Conservation (phyloP, 2,888 invertebrate genomes). For the Saturnia japonica region DNA sequence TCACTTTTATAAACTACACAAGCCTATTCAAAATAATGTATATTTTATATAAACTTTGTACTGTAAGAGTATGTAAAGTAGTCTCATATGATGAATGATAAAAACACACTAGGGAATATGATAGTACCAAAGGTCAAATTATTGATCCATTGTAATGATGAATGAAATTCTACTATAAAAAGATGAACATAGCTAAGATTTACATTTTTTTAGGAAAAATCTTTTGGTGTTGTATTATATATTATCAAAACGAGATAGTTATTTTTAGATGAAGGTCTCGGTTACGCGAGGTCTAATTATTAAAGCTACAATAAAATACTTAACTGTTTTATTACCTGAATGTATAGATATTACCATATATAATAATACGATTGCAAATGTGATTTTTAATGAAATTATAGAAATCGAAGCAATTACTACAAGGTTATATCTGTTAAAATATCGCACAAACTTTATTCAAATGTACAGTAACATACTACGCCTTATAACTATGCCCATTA, state of each 20-base stretch:
- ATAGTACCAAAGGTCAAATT: conserved; percentile 42
- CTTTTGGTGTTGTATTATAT: conserved; percentile 29
- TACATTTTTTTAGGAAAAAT: conserved; percentile 24
- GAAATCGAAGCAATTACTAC: conserved; percentile 34
- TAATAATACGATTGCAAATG: conserved; percentile 21
- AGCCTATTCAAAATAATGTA: background rate
- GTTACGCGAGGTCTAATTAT: conserved; percentile 49
- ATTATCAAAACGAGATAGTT: conserved; percentile 46
- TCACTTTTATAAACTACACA: background rate
- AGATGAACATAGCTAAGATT: background rate
- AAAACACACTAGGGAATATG: background rate
- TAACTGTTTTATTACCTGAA: conserved; percentile 26
- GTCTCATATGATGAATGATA: background rate
- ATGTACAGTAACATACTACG: background rate
- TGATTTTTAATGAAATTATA: conserved; percentile 17
- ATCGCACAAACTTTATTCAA: background rate
- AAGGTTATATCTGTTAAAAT: conserved; percentile 44
- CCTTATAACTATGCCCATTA: background rate
- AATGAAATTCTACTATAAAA: conserved; percentile 16
- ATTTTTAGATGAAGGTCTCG: conserved; percentile 78
- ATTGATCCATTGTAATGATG: conserved; percentile 33
- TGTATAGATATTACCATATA: conserved; percentile 26
- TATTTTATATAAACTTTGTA: background rate
- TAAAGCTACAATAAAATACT: conserved; percentile 55
- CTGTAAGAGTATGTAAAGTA: too few species aligned